phyloP scores from a whole-genome alignment of 2,888 invertebrate species.

The Agriopis leucophaearia region DNA sequence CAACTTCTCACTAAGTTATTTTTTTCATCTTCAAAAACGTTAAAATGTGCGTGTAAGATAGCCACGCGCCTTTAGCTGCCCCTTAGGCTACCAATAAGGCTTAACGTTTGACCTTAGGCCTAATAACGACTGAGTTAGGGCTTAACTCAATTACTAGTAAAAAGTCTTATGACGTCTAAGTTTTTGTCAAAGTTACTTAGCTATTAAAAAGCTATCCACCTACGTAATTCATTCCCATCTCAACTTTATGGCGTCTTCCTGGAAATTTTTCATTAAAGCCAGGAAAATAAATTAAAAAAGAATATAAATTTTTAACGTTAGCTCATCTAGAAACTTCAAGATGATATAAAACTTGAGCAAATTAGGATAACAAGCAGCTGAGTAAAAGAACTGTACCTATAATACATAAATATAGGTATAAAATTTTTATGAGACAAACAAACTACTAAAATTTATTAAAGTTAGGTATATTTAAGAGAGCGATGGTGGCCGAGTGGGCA shows the following conservation, averaged over 20 bases:
- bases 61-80: too few species aligned
- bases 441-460: too few species aligned
- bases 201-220: constrained; percentile 21
- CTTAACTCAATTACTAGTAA: background rate
- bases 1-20: too few species aligned
- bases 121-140: background rate
- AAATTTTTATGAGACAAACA: background rate
- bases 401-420: background rate
- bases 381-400: constrained; percentile 1
- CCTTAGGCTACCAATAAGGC: too few species aligned
- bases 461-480: too few species aligned
- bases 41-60: too few species aligned
- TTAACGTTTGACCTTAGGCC: background rate
- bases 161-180: background rate
- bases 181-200: constrained; percentile 1
- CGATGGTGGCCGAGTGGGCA: too few species aligned
- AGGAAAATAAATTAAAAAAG: constrained; percentile 38
- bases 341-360: constrained; percentile 19
- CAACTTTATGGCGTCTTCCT: constrained; percentile 32
- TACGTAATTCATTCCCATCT: constrained; percentile 33
- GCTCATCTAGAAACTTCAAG: constrained; percentile 25
- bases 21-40: too few species aligned
- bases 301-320: constrained; percentile 33
- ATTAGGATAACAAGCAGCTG: constrained; percentile 40
- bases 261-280: constrained; percentile 35